Base-by-base conservation (phyloP, 2,113 vertebrate genomes). In the Enhydra lutris region DNA sequence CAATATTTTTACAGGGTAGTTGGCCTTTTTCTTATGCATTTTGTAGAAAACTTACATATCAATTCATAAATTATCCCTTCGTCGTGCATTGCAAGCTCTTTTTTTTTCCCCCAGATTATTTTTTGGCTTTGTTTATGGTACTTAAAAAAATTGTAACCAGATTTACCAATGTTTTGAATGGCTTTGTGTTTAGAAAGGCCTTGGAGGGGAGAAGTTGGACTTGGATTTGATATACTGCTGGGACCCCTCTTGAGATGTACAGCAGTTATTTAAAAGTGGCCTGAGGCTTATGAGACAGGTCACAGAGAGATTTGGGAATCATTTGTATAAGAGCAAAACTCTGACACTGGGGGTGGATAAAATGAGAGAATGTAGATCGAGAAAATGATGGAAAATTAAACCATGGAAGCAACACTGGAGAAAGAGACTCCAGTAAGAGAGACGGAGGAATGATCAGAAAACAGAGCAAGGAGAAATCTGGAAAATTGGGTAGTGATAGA, bases 211-310 rank as follows among this genome's bases (percentile, higher is more conserved):
- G 73, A 89, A 91, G 89, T 97, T 97, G 95, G n/a, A 94, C 13
- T 91, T 95, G 47, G 20, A 96, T 97, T 96, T 96, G 50, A 92
- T 97, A 90, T 95, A 45, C 89, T 97, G 11, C 20, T 81, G 50
- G 76, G 23, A 67, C 17, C 39, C 36, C 78, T 82, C 78, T n/a
- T 92, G 86, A 95, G 45, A 52, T 74, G 7, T 65, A 42, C 61
- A 74, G 55, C 34, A 83, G 65, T 55, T 96, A 69, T 82, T 94
- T 89, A 39, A 89, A 96, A 88, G 42, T 79, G 57, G 17, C 65
- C 39, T 94, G 78, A 74, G 50, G 26, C 14, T 91, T 93, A 81
- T 65, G 47, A 97, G 52, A 94, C 76, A 95, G 57, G 69, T 88
- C 12, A 92, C 34, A 84, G 81, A 83, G 89, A n/a, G 26, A 79